Conservation (phyloP, 2,797 vertebrate genomes). For the Falco concolor region DNA sequence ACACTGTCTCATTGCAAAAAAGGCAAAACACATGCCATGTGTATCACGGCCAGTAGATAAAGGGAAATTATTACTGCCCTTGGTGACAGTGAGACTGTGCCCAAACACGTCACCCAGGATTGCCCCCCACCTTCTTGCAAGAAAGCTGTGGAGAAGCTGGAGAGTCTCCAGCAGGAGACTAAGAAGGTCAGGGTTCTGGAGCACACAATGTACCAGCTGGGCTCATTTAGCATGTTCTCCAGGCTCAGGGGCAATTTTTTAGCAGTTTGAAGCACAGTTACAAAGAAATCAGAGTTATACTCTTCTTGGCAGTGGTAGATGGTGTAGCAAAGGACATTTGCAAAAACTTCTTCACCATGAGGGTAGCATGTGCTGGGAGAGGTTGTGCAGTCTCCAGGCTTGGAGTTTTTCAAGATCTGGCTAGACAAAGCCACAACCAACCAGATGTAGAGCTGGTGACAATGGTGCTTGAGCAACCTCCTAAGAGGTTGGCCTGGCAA, state of each 20-base stretch:
- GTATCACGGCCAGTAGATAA: neutral
- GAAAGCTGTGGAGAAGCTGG: neutral
- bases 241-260: neutral
- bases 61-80: neutral
- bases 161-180: neutral
- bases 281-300: neutral
- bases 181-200: neutral
- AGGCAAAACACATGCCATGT: neutral
- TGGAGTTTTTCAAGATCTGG: neutral
- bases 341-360: neutral
- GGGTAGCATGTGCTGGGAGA: too few relatives aligned
- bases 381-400: neutral
- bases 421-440: neutral
- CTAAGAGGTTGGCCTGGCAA: neutral
- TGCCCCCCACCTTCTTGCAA: neutral
- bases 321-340: neutral
- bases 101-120: neutral
- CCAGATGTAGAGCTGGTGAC: neutral
- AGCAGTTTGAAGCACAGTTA: neutral
- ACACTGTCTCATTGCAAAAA: neutral
- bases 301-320: neutral
- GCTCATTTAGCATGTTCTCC: neutral
- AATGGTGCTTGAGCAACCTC: fast-evolving
- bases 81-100: neutral
- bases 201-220: neutral